Conservation (phyloP, 2,113 vertebrate species). For the Calyptomena viridis region DNA sequence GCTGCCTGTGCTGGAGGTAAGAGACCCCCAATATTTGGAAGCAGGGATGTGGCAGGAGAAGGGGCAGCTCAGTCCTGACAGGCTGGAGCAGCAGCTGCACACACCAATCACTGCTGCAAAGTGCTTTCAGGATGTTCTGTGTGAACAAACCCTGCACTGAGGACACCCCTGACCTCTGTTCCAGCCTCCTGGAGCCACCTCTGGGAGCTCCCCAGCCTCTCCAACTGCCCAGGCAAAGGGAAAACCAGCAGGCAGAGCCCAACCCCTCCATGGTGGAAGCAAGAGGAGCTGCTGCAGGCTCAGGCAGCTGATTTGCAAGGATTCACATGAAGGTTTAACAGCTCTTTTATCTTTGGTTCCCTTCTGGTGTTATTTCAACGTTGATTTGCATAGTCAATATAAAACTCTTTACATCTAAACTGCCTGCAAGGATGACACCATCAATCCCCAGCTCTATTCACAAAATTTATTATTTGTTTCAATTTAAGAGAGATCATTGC, state of each 20-base stretch:
- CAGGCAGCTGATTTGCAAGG: not conserved
- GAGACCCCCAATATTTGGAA: rapidly evolving
- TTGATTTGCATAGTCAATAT: conserved; percentile 41
- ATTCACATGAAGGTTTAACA: not conserved
- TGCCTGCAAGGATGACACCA: conserved; percentile 54
- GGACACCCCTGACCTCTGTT: not conserved
- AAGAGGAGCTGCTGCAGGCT: not conserved
- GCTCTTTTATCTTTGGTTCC: conserved; percentile 36
- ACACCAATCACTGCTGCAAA: not conserved
- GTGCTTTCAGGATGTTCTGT: not conserved
- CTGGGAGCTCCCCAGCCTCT: not conserved
- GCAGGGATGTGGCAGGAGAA: not conserved
- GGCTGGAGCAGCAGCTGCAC: not conserved
- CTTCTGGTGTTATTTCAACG: conserved; percentile 32
- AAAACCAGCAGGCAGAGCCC: rapidly evolving
- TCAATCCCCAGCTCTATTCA: conserved; percentile 32
- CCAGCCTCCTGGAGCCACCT: not conserved
- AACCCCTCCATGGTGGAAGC: not conserved
- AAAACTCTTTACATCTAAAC: conserved; percentile 24
- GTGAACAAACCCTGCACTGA: not conserved
- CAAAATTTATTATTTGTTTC: conserved; percentile 45
- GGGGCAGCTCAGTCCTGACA: not conserved
- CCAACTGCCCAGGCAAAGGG: not conserved
- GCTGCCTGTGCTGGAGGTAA: rapidly evolving
- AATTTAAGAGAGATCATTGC: conserved; percentile 35